Base-by-base conservation (phyloP, 2,797 vertebrate species). In the Smutsia gigantea region DNA sequence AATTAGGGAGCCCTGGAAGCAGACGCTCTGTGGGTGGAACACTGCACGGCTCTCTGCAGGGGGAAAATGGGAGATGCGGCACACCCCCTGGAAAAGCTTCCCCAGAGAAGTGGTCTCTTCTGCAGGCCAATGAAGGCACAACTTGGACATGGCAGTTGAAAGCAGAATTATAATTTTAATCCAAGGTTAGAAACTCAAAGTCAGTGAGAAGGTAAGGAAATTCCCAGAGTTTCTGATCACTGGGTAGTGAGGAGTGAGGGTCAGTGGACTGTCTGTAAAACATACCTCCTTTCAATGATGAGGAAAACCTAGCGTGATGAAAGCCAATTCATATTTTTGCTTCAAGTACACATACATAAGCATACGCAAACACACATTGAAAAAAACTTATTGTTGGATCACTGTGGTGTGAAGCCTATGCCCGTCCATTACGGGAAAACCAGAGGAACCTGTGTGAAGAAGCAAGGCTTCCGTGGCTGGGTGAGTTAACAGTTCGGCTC, bases 1-100 rank as follows among this genome's bases (percentile, higher is more conserved):
- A 92, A 93, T 95, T 92, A 96, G 61, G 78, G 78, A 57, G 61
- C 31, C n/a, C 19, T 15, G 87, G 79, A 87, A 72, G 46, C 95
- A 94, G 94, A 87, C 8, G 0, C 21, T 86, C 51, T 25, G 46
- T 63, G 78, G 51, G 71, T 31, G 46, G 74, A 68, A 4, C 0
- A 0, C 74, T 5, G 15, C 25, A 49, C 31, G n/a, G 31, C 83
- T 86, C 59, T 87, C 66, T 83, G 57, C 71, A n/a, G 49, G 42
- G 2, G 59, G 39, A 46, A 55, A 46, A n/a, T 19, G 55, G 75
- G 64, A 55, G 42, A 25, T 8, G 0, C 4, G 68, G 19, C 1
- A 0, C 25, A 37, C 14, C 7, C 25, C 39, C 21, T 7, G 29
- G 37, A 57, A 87, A 74, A 64, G 10, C 19, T 29, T 78, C 51